A percentile compares a stretch with the other conserved stretches of the same genome.
Conservation (phyloP, 2,797 vertebrate species). For the Poeciliopsis gracilis region DNA sequence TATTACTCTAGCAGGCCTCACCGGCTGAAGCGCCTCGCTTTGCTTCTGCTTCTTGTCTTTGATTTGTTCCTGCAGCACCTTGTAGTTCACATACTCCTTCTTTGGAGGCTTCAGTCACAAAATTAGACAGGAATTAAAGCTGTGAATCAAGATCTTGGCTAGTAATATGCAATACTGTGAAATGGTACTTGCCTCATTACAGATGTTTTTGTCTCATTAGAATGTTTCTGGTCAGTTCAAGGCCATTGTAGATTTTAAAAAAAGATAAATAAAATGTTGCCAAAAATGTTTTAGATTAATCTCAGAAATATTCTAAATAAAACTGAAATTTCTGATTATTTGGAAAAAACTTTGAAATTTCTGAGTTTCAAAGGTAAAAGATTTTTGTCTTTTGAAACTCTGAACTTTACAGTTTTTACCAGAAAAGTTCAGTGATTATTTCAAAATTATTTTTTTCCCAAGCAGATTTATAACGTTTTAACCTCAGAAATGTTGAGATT, state of each 20-base stretch:
- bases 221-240: not conserved
- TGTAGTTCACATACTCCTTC: conserved; percentile 90
- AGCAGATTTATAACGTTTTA: too few species aligned
- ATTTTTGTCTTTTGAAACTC: too few species aligned
- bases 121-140: not conserved
- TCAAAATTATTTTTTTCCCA: too few species aligned
- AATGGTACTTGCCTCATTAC: not conserved
- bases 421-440: too few species aligned
- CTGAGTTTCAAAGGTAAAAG: too few species aligned
- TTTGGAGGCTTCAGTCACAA: conserved; percentile 85
- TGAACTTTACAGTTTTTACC: too few species aligned
- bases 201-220: not conserved
- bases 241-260: too few species aligned
- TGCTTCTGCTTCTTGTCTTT: conserved; percentile 82
- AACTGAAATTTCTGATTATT: not conserved
- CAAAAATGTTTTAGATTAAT: not conserved
- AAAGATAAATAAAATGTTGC: too few species aligned
- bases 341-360: not conserved
- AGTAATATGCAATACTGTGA: not conserved
- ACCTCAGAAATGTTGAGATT: too few species aligned
- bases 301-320: not conserved
- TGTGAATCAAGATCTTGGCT: not conserved
- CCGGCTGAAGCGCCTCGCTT: conserved; percentile 78
- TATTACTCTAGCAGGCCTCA: conserved; percentile 60
- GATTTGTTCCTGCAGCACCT: conserved; percentile 85